phyloP scores from a whole-genome alignment of 2,888 invertebrate species.

The Cancer borealis region DNA sequence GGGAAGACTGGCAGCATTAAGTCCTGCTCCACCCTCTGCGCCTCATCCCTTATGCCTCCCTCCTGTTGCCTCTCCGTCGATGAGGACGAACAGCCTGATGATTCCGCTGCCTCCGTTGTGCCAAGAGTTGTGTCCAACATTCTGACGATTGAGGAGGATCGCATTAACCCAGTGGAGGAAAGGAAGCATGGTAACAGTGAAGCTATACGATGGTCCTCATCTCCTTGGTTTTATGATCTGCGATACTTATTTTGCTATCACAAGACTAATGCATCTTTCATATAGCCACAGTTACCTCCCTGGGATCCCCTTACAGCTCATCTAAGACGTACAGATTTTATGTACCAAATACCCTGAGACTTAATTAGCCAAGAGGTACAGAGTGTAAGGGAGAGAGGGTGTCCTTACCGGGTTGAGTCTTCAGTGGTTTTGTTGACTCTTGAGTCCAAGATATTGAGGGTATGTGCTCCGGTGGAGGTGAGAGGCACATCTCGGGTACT shows the following conservation, averaged over 20 bases:
- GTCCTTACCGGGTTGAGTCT: constrained; percentile 1
- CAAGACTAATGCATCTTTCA: background rate
- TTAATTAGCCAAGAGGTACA: background rate
- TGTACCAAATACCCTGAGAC: background rate
- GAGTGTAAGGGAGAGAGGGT: background rate
- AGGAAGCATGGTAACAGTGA: background rate
- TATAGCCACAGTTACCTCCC: too few relatives aligned
- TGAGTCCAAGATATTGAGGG: background rate
- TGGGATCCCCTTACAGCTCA: too few relatives aligned
- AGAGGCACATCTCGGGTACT: constrained; percentile 59
- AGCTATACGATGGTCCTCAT: background rate
- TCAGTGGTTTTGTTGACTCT: background rate
- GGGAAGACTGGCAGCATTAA: constrained; percentile 41
- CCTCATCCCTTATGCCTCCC: background rate
- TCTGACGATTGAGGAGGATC: background rate
- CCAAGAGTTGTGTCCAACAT: constrained; percentile 44
- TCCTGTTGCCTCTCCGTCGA: background rate
- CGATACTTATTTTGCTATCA: background rate
- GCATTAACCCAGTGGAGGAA: background rate
- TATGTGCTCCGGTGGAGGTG: constrained; percentile 8
- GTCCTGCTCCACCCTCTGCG: background rate
- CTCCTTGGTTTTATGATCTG: background rate
- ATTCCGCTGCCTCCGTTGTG: background rate
- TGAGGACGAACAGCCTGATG: background rate
- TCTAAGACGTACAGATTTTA: background rate